Percentiles rank a stretch among this genome's conserved stretches.
Evolutionary conservation across 2,797 vertebrate species (phyloP).

Genomic region (Mycteria americana): DNA sequence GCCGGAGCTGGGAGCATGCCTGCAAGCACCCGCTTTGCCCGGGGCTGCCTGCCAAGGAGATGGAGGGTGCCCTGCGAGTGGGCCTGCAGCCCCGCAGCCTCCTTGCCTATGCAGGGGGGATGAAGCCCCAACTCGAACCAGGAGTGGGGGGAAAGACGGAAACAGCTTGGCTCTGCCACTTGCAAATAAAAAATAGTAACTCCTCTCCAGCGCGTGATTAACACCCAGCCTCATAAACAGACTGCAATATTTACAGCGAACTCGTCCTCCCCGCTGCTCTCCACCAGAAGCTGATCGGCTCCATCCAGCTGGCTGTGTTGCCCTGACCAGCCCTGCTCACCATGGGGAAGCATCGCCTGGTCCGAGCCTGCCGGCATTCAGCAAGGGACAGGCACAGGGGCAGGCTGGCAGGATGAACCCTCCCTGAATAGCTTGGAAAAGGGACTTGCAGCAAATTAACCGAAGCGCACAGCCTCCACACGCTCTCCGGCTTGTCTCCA

Average conservation of each 20-base stretch:
- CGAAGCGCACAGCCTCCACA: background rate
- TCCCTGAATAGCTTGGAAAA: background rate
- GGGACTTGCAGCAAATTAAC: background rate
- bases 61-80: fast-evolving
- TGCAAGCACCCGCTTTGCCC: background rate
- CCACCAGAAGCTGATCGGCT: background rate
- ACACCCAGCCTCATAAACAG: background rate
- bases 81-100: too few species aligned
- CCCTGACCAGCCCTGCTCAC: fast-evolving
- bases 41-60: too few species aligned
- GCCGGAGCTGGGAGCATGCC: fast-evolving
- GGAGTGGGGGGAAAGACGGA: background rate
- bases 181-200: background rate
- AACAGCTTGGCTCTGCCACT: background rate
- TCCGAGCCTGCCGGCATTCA: fast-evolving
- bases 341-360: background rate
- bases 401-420: background rate
- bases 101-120: background rate
- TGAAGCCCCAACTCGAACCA: background rate
- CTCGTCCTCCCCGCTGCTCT: fast-evolving
- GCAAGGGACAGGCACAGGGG: background rate
- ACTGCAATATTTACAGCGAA: background rate
- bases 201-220: background rate
- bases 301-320: background rate
- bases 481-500: background rate